phyloP scores from a whole-genome alignment of 2,113 vertebrate genomes.

The Notiomystis cincta region DNA sequence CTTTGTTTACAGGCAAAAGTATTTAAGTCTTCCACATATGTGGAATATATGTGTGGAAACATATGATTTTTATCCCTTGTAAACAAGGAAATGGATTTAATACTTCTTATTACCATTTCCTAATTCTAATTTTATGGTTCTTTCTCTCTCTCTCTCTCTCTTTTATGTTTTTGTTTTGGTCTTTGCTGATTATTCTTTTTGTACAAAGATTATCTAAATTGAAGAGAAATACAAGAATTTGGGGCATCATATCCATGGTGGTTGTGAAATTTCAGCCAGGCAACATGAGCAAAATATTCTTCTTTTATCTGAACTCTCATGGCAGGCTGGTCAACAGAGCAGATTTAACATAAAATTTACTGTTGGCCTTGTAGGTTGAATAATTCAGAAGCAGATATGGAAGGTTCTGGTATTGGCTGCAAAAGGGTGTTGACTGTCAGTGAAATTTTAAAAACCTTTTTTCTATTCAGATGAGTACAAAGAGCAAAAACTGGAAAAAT shows the following conservation, averaged over 20 bases:
- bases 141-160: not conserved
- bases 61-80: not conserved
- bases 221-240: not conserved
- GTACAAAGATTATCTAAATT: not conserved
- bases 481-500: not conserved
- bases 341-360: not conserved
- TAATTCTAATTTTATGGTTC: too few species aligned
- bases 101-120: not conserved
- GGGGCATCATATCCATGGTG: not conserved
- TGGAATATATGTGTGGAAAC: constrained; percentile 2
- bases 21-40: constrained; percentile 11
- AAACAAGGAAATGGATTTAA: not conserved
- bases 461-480: not conserved
- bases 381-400: not conserved
- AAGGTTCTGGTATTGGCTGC: not conserved
- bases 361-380: not conserved
- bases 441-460: not conserved
- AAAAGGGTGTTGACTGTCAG: not conserved
- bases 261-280: not conserved
- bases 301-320: not conserved
- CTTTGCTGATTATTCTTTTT: not conserved
- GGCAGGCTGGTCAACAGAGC: not conserved
- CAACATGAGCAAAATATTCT: not conserved
- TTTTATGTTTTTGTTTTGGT: not conserved
- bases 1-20: constrained; percentile 20